Percentiles rank a stretch among this genome's conserved stretches.
phyloP scores from a whole-genome alignment of 1,140 invertebrate species.

The Nephotettix cincticeps region DNA sequence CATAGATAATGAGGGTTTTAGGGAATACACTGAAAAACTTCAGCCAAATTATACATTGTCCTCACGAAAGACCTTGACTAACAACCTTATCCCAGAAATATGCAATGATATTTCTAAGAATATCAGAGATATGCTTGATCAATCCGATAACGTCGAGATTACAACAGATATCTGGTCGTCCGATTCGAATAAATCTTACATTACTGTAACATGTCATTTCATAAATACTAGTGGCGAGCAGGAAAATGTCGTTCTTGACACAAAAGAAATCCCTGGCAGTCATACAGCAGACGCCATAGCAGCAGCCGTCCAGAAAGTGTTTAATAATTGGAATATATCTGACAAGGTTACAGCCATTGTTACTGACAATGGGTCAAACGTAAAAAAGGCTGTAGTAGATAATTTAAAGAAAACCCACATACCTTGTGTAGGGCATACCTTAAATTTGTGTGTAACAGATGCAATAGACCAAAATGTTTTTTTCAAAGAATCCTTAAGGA shows the following conservation, averaged over 20 bases:
- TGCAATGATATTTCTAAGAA: neutral
- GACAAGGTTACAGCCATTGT: neutral
- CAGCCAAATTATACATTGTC: constrained; percentile 16
- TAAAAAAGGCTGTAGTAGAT: neutral
- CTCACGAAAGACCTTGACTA: neutral
- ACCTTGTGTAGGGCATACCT: neutral
- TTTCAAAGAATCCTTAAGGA: neutral
- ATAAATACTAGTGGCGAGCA: neutral
- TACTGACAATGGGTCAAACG: constrained; percentile 3
- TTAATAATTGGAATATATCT: neutral
- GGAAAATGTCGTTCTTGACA: constrained; percentile 7
- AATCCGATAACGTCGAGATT: neutral
- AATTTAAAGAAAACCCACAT: neutral
- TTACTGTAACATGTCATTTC: constrained; percentile 26
- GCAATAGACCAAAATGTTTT: neutral
- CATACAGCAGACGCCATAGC: neutral
- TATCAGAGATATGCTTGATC: neutral
- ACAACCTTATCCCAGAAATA: constrained; percentile 2
- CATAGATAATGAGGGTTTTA: constrained; percentile 24
- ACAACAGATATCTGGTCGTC: constrained; percentile 23
- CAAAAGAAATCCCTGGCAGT: neutral
- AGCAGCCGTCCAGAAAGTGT: neutral
- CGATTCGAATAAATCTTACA: neutral
- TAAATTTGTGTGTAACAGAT: neutral
- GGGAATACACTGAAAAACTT: constrained; percentile 16